Percentiles rank a stretch among this genome's conserved stretches.
Evolutionary conservation across 2,113 vertebrate species (phyloP).

Genomic region (Leptodactylus fuscus): DNA sequence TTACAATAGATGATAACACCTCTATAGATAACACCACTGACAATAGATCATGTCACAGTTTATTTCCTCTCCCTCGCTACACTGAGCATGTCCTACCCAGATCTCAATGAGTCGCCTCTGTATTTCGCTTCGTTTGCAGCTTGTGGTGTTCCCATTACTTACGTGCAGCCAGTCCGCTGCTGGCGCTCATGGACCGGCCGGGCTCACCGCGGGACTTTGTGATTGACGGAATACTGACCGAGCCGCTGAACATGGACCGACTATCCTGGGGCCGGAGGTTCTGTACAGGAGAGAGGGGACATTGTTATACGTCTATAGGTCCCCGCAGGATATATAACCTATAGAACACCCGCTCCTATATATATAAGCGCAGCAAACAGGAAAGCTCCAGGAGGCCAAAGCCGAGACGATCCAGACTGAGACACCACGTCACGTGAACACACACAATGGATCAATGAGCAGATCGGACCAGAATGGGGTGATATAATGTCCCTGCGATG

Average conservation of each 20-base stretch:
- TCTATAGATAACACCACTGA: no score
- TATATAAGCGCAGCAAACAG: background rate
- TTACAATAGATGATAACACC: no score
- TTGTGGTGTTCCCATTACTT: conserved; percentile 72
- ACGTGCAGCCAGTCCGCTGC: conserved; percentile 94
- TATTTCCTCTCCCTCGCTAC: no score
- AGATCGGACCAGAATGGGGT: no score
- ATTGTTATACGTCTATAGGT: background rate
- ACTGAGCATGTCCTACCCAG: no score
- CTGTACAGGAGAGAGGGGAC: conserved; percentile 72
- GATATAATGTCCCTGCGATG: background rate
- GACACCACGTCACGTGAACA: background rate
- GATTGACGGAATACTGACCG: conserved; percentile 96
- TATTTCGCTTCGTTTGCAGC: background rate
- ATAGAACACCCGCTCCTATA: no score
- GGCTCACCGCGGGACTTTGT: conserved; percentile 91
- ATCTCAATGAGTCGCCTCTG: no score
- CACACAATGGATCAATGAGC: conserved; percentile 20
- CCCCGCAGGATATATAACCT: no score
- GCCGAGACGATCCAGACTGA: background rate
- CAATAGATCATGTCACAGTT: no score
- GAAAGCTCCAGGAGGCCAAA: background rate
- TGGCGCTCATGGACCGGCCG: conserved; percentile 96
- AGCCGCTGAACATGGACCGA: conserved; percentile 93
- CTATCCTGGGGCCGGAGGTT: conserved; percentile 93